Conservation (phyloP, 2,797 vertebrate genomes). For the Silurus lanzhouensis region DNA sequence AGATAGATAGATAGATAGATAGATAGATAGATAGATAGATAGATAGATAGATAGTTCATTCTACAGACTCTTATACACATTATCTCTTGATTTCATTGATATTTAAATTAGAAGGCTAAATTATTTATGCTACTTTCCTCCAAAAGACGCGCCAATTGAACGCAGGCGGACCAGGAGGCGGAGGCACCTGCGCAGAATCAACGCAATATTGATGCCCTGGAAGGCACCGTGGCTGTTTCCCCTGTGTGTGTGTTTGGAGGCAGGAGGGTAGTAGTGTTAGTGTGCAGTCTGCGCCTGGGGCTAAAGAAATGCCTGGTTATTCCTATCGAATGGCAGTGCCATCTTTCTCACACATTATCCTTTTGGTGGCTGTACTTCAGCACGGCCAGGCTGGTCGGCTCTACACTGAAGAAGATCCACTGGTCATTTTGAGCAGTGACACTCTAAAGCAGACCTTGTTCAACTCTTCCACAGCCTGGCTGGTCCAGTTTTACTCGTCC, state of each 20-base stretch:
- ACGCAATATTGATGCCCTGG: slow-evolving; percentile 18
- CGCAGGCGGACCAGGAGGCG: slow-evolving; percentile 2
- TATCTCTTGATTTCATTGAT: too few relatives aligned
- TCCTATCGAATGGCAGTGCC: slow-evolving; percentile 41
- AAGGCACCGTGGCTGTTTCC: background rate
- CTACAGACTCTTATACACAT: too few relatives aligned
- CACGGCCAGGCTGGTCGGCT: slow-evolving; percentile 60
- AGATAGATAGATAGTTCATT: too few relatives aligned
- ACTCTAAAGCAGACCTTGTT: slow-evolving; percentile 72
- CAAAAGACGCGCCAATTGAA: slow-evolving; percentile 1
- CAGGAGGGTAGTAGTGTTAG: too few relatives aligned
- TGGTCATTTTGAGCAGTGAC: slow-evolving; percentile 79
- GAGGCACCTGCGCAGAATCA: background rate
- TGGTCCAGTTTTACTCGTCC: slow-evolving; percentile 93
- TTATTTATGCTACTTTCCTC: background rate
- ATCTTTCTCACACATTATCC: background rate
- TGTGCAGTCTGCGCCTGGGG: background rate
- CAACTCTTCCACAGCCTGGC: slow-evolving; percentile 87
- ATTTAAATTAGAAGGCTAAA: too few relatives aligned
- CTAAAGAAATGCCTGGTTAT: slow-evolving; percentile 10
- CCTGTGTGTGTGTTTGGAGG: too few relatives aligned
- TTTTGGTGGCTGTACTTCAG: slow-evolving; percentile 27
- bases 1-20: too few relatives aligned
- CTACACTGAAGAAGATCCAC: slow-evolving; percentile 81
- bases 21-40: too few relatives aligned